Percentiles rank a stretch among this genome's conserved stretches.
Conservation (phyloP, 92 coral and sea anemone species). For the Nematostella vectensis region DNA sequence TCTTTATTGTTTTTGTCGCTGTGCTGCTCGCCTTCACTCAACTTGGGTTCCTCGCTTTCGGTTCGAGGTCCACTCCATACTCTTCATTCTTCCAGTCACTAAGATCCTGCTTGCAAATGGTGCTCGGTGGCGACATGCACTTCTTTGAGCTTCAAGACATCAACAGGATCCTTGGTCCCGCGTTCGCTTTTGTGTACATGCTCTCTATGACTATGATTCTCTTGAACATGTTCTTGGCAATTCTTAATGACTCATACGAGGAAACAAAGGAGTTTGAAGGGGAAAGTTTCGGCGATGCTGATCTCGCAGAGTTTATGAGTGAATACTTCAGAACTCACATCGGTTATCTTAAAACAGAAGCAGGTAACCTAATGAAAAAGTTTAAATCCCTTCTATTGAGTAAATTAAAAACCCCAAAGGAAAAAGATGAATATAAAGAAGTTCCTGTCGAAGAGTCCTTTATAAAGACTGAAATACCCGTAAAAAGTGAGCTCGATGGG, state of each 20-base stretch:
- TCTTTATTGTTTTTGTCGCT: constrained; percentile 54
- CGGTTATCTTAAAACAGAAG: constrained; percentile 25
- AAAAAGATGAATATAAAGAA: constrained; percentile 20
- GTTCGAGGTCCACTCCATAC: constrained; percentile 41
- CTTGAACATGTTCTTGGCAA: constrained; percentile 75
- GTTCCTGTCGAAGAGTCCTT: constrained; percentile 26
- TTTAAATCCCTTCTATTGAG: constrained; percentile 7
- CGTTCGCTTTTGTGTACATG: constrained; percentile 52
- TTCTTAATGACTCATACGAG: constrained; percentile 55
- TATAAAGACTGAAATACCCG: neutral
- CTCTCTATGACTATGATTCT: constrained; percentile 61
- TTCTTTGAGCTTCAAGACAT: constrained; percentile 43
- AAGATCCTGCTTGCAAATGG: constrained; percentile 55
- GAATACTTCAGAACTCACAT: constrained; percentile 34
- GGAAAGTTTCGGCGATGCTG: constrained; percentile 34
- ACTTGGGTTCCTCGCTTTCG: constrained; percentile 63
- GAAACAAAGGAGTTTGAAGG: constrained; percentile 35
- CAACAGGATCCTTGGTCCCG: constrained; percentile 44
- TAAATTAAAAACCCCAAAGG: constrained; percentile 1
- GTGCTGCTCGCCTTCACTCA: constrained; percentile 65
- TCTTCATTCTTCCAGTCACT: constrained; percentile 59
- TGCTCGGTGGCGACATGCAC: constrained; percentile 76
- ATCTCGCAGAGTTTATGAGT: constrained; percentile 51
- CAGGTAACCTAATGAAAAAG: constrained; percentile 23
- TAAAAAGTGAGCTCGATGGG: neutral